Conservation (phyloP, 2,797 vertebrate species). For the Percopsis omiscomaycus region DNA sequence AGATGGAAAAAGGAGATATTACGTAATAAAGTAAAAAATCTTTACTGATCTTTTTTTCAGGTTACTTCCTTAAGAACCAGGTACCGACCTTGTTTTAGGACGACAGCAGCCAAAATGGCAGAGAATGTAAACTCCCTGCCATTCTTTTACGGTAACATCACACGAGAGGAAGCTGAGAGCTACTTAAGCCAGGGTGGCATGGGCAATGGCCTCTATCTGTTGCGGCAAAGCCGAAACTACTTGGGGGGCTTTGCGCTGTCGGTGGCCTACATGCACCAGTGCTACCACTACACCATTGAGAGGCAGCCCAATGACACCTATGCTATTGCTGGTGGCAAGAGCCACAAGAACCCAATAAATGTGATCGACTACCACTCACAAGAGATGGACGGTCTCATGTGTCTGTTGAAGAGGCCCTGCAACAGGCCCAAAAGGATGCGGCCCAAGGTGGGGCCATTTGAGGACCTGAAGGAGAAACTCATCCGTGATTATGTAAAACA, state of each 20-base stretch:
- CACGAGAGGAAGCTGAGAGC: conserved; percentile 86
- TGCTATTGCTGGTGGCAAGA: conserved; percentile 89
- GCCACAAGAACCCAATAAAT: conserved; percentile 82
- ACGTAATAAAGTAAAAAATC: background rate
- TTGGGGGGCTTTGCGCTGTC: conserved; percentile 92
- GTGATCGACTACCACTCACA: conserved; percentile 90
- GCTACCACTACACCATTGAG: conserved; percentile 96
- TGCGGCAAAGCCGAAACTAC: conserved; percentile 93
- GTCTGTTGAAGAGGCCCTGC: conserved; percentile 86
- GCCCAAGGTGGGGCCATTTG: conserved; percentile 92
- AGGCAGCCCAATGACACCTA: conserved; percentile 84
- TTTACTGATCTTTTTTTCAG: conserved; percentile 21
- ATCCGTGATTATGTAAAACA: conserved; percentile 91
- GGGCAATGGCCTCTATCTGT: conserved; percentile 68
- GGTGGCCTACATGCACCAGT: conserved; percentile 77
- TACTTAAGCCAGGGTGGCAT: conserved; percentile 34
- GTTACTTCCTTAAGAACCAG: conserved; percentile 9
- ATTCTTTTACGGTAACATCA: conserved; percentile 95
- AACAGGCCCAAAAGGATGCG: conserved; percentile 85
- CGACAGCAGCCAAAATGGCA: conserved; percentile 41
- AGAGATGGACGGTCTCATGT: conserved; percentile 88
- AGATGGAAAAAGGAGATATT: no score
- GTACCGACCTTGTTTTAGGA: background rate
- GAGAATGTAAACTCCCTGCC: conserved; percentile 81
- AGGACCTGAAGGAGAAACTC: conserved; percentile 93